Conservation (phyloP, 2,797 vertebrate genomes). For the Ciconia nigra region DNA sequence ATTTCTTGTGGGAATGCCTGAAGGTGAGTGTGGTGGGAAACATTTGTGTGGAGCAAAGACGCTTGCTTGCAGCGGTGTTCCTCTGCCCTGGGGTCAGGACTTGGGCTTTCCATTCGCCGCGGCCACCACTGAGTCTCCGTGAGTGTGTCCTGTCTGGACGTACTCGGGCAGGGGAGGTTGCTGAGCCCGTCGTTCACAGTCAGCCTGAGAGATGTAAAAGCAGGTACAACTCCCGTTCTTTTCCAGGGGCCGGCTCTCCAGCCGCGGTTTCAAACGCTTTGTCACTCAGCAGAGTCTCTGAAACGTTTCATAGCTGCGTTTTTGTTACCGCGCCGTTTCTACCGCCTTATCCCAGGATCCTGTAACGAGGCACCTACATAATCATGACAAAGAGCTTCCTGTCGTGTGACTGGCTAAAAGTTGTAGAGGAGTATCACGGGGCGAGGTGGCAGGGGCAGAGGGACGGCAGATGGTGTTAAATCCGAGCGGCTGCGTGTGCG, state of each 20-base stretch:
- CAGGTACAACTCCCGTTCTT: fast-evolving
- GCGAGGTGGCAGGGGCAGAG: fast-evolving
- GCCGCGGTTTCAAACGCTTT: fast-evolving
- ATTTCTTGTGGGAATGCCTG: not conserved
- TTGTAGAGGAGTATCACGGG: fast-evolving
- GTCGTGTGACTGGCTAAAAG: fast-evolving
- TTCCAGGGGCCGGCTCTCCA: not conserved
- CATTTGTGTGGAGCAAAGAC: not conserved
- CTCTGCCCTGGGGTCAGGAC: not conserved
- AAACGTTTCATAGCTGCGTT: fast-evolving
- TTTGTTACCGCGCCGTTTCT: no score
- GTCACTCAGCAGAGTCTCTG: not conserved
- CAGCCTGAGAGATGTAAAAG: not conserved
- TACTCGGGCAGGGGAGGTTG: fast-evolving
- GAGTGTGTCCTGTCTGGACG: fast-evolving
- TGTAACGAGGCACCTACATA: fast-evolving
- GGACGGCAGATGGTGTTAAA: fast-evolving
- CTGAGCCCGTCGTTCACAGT: fast-evolving
- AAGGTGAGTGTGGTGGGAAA: not conserved
- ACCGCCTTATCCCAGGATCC: fast-evolving
- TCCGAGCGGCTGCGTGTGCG: fast-evolving
- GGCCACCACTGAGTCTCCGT: fast-evolving
- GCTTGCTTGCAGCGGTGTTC: fast-evolving
- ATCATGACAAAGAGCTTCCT: fast-evolving
- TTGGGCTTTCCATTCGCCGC: fast-evolving